phyloP scores from a whole-genome alignment of 2,888 invertebrate species.

The Leucophenga montana region DNA sequence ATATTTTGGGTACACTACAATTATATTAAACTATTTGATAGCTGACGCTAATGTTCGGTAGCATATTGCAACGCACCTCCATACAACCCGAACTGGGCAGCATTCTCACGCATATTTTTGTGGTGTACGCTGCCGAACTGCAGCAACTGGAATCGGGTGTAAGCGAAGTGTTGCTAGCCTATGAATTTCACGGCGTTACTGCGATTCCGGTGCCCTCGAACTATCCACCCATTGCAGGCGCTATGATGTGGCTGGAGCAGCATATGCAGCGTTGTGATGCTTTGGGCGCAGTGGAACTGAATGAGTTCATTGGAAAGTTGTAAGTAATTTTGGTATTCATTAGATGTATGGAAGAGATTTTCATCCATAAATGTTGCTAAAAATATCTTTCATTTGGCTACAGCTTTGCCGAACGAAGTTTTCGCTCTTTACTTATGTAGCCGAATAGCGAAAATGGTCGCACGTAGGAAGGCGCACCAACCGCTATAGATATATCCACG shows the following conservation, averaged over 20 bases:
- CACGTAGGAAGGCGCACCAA: too few species aligned
- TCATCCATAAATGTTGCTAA: too few species aligned
- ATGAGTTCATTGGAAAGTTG: constrained; percentile 56
- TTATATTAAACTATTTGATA: constrained; percentile 27
- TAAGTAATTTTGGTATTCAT: constrained; percentile 45
- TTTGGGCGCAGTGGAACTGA: constrained; percentile 56
- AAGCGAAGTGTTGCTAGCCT: constrained; percentile 53
- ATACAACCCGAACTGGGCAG: constrained; percentile 75
- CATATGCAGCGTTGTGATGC: constrained; percentile 74
- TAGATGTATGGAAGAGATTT: background rate
- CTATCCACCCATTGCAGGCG: constrained; percentile 81
- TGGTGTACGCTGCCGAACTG: constrained; percentile 71
- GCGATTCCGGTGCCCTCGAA: constrained; percentile 68
- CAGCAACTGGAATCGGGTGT: constrained; percentile 61
- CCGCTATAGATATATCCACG: too few species aligned
- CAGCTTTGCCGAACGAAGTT: too few species aligned
- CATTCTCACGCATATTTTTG: constrained; percentile 74
- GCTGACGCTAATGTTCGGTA: constrained; percentile 74
- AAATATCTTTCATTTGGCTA: too few species aligned
- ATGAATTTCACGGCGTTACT: constrained; percentile 53
- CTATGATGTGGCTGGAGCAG: constrained; percentile 84
- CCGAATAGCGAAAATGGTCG: too few species aligned
- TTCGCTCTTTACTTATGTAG: too few species aligned
- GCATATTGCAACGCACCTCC: constrained; percentile 75
- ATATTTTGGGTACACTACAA: too few species aligned